Evolutionary conservation across 2,113 vertebrate genomes (phyloP).

Genomic region (Crotophaga sulcirostris): DNA sequence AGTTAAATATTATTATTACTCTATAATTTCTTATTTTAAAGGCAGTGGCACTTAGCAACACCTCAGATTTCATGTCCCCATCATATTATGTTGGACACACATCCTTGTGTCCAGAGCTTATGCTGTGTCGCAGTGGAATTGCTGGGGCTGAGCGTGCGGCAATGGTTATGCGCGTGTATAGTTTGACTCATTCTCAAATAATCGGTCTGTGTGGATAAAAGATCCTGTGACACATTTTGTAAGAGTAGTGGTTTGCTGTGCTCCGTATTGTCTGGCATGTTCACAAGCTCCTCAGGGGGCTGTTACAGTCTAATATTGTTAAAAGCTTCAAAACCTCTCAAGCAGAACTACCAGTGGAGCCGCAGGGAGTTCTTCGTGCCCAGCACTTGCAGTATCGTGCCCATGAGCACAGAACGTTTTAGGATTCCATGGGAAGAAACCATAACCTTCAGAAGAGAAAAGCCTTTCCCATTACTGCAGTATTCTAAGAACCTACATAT

Average conservation of each 20-base stretch:
- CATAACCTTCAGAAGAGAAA: not conserved
- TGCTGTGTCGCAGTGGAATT: accelerated
- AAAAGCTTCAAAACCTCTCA: not conserved
- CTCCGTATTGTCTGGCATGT: not conserved
- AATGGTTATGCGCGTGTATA: no score
- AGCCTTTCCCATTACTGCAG: not conserved
- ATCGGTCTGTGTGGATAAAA: not conserved
- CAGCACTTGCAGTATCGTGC: not conserved
- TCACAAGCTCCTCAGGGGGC: not conserved
- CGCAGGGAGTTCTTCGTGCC: not conserved
- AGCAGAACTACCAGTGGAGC: not conserved
- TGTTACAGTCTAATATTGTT: not conserved
- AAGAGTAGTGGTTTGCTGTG: not conserved
- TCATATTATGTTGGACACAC: not conserved
- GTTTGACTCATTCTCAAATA: not conserved
- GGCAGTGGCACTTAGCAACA: not conserved
- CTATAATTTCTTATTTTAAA: not conserved
- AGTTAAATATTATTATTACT: not conserved
- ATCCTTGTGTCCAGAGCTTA: not conserved
- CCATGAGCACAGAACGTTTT: not conserved
- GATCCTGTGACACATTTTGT: not conserved
- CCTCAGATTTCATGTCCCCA: not conserved
- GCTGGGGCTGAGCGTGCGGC: accelerated
- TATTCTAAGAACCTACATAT: not conserved
- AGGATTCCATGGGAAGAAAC: not conserved